Evolutionary conservation across 2,888 invertebrate genomes (phyloP).

Genomic region (Stenurella melanura): DNA sequence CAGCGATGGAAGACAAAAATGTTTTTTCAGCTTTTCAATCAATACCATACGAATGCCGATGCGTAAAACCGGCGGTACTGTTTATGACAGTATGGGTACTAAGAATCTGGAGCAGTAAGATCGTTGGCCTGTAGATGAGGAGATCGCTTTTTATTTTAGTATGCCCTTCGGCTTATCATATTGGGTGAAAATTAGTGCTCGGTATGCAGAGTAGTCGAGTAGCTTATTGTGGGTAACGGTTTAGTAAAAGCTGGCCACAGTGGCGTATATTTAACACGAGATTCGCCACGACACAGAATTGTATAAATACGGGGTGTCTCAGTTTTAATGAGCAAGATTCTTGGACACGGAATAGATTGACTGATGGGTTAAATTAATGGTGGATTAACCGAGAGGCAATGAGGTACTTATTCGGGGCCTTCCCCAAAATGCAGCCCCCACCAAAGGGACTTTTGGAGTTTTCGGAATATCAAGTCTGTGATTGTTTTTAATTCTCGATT

Average conservation of each 20-base stretch:
- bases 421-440: too few species aligned
- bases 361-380: too few species aligned
- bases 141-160: constrained; percentile 38
- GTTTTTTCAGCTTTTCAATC: constrained; percentile 33
- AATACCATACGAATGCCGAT: constrained; percentile 30
- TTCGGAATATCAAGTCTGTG: too few species aligned
- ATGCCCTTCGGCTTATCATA: constrained; percentile 43
- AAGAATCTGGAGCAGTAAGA: constrained; percentile 41
- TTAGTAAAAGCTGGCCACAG: constrained; percentile 4
- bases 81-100: constrained; percentile 34
- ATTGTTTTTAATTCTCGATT: too few species aligned
- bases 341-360: too few species aligned
- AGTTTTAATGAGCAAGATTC: too few species aligned
- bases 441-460: too few species aligned
- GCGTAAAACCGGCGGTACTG: constrained; percentile 41
- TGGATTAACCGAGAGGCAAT: too few species aligned
- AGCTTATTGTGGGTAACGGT: constrained; percentile 41
- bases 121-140: constrained; percentile 39
- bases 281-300: background rate
- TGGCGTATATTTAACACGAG: background rate
- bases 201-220: constrained; percentile 42
- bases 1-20: constrained; percentile 17
- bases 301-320: background rate
- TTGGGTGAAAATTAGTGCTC: constrained; percentile 38
- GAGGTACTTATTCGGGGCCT: too few species aligned